Evolutionary conservation across 2,797 vertebrate species (phyloP), one percentile per base, ranked within the genome.

Genomic region (Coregonus ussuriensis): DNA sequence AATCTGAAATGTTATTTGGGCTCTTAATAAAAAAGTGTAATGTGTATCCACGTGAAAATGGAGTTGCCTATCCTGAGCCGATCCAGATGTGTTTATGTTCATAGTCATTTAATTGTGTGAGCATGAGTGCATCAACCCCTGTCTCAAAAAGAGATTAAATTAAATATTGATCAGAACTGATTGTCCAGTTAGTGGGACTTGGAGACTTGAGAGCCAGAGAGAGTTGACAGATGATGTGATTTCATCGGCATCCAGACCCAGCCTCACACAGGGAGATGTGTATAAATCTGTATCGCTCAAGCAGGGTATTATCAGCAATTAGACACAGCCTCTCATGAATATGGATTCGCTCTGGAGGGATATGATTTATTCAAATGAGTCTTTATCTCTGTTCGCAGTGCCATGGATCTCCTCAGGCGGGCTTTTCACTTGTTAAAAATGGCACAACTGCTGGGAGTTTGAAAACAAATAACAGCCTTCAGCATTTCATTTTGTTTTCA

Each of bases 281-380:
- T 87, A 85, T 87, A 80, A 88, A 88, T 89, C 66, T 71, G 81
- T 84, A 87, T 87, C 81, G 85, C 59, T 85, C 83, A 80, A 76
- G 79, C 71, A 76, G 75, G 82, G 80, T 91, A 90, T 84, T 75
- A 86, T 88, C 82, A 79, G 82, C 84, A 88, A 89, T 91, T 91
- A 91, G 75, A 85, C 81, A 79, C 7, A 0, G 78, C 25, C 72
- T 56, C 85, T 91, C 86, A 91, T 90, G 87, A 90, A 91, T 91
- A 91, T 89, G 86, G 78, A 93, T 86, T 62, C 68, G 76, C 83
- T 84, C 79, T 63, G 59, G 77, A 25, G 75, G 80, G 77, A 83
- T 85, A 82, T 80, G 83, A 74, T 87, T 91, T 86, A 89, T 91
- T 89, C 82, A 91, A 88, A 90, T 82, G 76, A 85, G 81, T 85